Evolutionary conservation across 2,888 invertebrate species (phyloP), one percentile per base, ranked within the genome.

Genomic region (Zeuzera pyrina): DNA sequence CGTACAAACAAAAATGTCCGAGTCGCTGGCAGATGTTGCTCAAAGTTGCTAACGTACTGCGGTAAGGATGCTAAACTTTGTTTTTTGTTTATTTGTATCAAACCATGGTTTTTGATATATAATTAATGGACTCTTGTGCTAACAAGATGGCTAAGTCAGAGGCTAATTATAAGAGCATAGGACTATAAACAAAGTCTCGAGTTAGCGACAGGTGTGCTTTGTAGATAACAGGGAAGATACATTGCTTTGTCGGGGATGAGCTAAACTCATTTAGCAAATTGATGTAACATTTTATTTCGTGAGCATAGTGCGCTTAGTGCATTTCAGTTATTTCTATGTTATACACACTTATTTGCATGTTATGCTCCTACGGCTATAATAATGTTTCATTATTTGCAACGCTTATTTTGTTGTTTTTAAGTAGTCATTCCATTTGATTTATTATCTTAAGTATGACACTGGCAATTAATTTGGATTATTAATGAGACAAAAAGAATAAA

Each of bases 41-140:
- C 36, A 45, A 57, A 62, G 45, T 55, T 56, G 36, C 22, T 22
- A 37, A 45, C 44, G 53, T 50, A 36, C 42, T 49, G 50, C 47
- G 49, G 35, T 41, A 41, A 29, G 33, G 25, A 12, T 11, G 12
- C n/a, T 12, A 12, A 46, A 56, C 50, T 54, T 59, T 54, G 49
- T 60, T 60, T 47, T 47, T 47, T 57, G 55, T 57, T 60, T 64
- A 54, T 56, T 56, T 43, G 42, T 52, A 57, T 58, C 53, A 57
- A 63, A 58, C 59, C 54, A 42, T 52, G 44, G 52, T 62, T 63
- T 59, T 57, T 64, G 56, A 63, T 65, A 63, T n/a, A n/a, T 71
- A 69, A 72, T 71, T 67, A 74, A 72, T 72, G 69, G 59, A 59
- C 56, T 59, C 66, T 65, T 59, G 53, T 57, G n/a, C n/a, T n/a